These are phyloP conservation scores for Pelecanoides urinatrix DNA, from an alignment of 2,113 vertebrate species.

Conservation along the genomic window DNA sequence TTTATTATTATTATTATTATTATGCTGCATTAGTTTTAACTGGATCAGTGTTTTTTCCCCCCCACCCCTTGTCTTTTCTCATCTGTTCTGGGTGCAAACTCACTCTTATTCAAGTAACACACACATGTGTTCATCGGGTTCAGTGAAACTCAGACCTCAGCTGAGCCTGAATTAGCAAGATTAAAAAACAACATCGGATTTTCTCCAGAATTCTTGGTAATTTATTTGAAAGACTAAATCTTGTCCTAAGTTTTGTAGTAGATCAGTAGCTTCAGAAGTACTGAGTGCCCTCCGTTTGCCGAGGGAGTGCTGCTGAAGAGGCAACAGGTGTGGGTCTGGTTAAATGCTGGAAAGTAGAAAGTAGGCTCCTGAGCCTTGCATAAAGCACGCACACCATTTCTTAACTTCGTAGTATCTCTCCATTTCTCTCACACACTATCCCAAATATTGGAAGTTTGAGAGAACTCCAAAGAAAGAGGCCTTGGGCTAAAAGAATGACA, in stretches of 20 bases:
- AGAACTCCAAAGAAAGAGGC: background rate
- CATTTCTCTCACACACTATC: background rate
- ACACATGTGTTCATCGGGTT: background rate
- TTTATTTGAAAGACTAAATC: background rate
- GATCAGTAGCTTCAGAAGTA: background rate
- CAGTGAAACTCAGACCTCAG: background rate
- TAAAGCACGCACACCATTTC: background rate
- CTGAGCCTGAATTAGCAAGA: background rate
- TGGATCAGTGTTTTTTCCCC: background rate
- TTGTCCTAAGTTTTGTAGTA: background rate
- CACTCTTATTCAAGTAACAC: background rate
- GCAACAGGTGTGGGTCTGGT: background rate
- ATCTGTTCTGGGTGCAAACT: background rate
- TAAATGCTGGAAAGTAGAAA: background rate
- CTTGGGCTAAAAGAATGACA: background rate
- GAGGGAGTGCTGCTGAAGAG: background rate
- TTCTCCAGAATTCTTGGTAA: background rate
- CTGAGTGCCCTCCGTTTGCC: background rate
- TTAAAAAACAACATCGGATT: background rate
- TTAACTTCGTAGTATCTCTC: background rate
- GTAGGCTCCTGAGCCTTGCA: background rate
- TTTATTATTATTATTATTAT: background rate
- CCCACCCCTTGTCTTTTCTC: background rate
- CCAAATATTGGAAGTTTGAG: background rate
- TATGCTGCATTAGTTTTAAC: background rate